Base-by-base conservation (phyloP, 1,140 invertebrate species). In the Drosophila kepulauana region DNA sequence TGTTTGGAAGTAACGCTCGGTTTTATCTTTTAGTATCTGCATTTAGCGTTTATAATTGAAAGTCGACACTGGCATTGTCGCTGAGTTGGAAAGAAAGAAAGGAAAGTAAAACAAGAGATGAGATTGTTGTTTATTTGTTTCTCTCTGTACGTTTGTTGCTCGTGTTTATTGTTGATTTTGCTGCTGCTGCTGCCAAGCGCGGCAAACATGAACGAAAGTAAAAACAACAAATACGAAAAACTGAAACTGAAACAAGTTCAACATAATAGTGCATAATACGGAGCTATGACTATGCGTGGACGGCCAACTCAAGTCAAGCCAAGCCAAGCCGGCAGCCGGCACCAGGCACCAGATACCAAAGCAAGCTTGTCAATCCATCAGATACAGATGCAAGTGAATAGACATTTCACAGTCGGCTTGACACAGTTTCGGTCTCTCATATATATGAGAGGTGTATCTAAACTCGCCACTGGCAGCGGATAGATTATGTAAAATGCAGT, bases 41-140 rank as follows among this genome's bases (percentile, higher is more conserved):
- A 82, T 79, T 77, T 79, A 71, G 41, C n/a, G 64, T 46, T 72
- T 72, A 67, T 82, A 86, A 86, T 86, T 86, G 82, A 86, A 86
- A 87, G 82, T 87, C 61, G 54, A 70, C 64, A 51, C 57, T 8
- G 41, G 41, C 41, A 43, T 7, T 48, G 51, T 59, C 56, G 54
- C 56, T 69, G 61, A 73, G 35, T 61, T 75, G 76, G 59, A 79
- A 74, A 74, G 59, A 79, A 74, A 74, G 82, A 86, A 86, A 86
- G 82, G 86, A 86, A 86, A 85, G 85, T 82, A 78, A 82, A 80
- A 77, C 74, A 75, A 67, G 79, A 87, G 79, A 87, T 79, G 79
- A 62, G 68, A 78, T 69, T 71, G 74, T 75, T 67, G 74, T 75
- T 67, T 74, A 35, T 63, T 81, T 81, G 77, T 75, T 73, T 20